Evolutionary conservation across 2,888 invertebrate genomes (phyloP), one percentile per base, ranked within the genome.

Genomic region (Eupithecia pulchellata): DNA sequence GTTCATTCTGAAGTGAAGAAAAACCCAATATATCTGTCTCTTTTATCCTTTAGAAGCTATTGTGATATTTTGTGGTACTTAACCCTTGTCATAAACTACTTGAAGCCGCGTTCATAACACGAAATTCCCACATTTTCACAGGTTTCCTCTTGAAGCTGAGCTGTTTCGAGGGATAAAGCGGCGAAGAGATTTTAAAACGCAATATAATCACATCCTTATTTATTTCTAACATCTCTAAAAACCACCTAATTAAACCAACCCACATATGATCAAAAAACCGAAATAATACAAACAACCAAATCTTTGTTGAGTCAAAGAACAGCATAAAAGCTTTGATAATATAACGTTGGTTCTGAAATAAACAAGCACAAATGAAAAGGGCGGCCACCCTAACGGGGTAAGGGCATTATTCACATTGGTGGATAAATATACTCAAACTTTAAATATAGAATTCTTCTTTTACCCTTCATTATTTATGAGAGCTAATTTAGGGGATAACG

Each of bases 331-430:
- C 64, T 57, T 58, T 63, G 64, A 74, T 74, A 77, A 71, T 74
- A 68, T 69, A 71, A 71, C 42, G 73, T 70, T 76, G 76, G 77
- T 82, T 81, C 75, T 78, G 76, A 79, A 81, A 82, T 83, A 82
- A 85, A 83, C 80, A 79, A 66, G 74, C 78, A 82, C 78, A 82
- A 86, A 88, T 86, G 85, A 87, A 88, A 82, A 82, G 84, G 82
- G 81, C 80, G 79, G 78, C 82, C 77, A 79, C 84, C 81, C 79
- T 82, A 84, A 84, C 84, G 25, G 52, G 20, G 52, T 86, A 82
- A 20, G 57, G 42, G 32, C 58, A 63, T 64, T 47, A 11, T 32
- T 32, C 60, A 60, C 42, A 47, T 58, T 52, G 52, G 20, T 13
- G 25, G 20, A 25, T 52, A 52, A 52, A 52, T 52, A 25, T 8